These are phyloP conservation scores for Rhorus exstirpatorius DNA, from an alignment of 2,888 invertebrate genomes.

Conservation along the genomic window DNA sequence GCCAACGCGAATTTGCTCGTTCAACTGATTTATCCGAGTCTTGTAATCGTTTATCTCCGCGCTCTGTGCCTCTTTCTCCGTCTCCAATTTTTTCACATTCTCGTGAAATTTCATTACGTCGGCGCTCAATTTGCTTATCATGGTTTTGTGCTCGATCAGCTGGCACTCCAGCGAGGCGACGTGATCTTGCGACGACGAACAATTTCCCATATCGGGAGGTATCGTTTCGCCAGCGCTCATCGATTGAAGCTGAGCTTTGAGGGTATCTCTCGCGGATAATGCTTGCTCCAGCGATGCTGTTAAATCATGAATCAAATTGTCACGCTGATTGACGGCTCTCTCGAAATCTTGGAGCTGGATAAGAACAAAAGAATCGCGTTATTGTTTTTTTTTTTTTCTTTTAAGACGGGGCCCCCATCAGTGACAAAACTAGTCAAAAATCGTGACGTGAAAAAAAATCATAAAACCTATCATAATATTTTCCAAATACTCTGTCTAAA, in stretches of 20 bases:
- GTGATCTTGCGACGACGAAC: slow-evolving; percentile 51
- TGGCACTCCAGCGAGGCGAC: slow-evolving; percentile 80
- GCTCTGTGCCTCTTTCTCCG: slow-evolving; percentile 88
- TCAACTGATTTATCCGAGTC: slow-evolving; percentile 79
- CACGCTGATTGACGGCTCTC: slow-evolving; percentile 90
- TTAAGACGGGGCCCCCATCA: too few relatives aligned
- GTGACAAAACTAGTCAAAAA: too few relatives aligned
- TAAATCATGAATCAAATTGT: slow-evolving; percentile 91
- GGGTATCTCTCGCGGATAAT: slow-evolving; percentile 88
- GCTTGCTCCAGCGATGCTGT: slow-evolving; percentile 91
- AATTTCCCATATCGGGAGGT: slow-evolving; percentile 53
- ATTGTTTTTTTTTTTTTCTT: too few relatives aligned
- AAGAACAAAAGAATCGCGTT: slow-evolving; percentile 36
- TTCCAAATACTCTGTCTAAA: neutral
- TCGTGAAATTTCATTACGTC: slow-evolving; percentile 76
- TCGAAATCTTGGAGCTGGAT: slow-evolving; percentile 91
- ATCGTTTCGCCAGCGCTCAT: slow-evolving; percentile 86
- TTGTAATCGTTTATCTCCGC: slow-evolving; percentile 84
- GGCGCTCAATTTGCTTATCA: slow-evolving; percentile 74
- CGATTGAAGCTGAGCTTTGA: slow-evolving; percentile 88
- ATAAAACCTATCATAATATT: too few relatives aligned
- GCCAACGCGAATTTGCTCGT: slow-evolving; percentile 78
- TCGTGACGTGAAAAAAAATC: too few relatives aligned
- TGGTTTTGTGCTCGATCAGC: slow-evolving; percentile 74
- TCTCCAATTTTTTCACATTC: slow-evolving; percentile 86